Conservation (phyloP, 2,113 vertebrate species). For the Sus scrofa region T2T-Sscrofa CM000812.6:110914001-110914500, state of each 20-base stretch:
- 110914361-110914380: not conserved
- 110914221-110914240: not conserved
- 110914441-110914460: not conserved
- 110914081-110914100: not conserved
- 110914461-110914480: not conserved
- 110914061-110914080: not conserved
- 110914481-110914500: not conserved
- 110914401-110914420: not conserved
- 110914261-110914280: not conserved
- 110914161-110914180: not conserved
- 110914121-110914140: not conserved
- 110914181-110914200: not conserved
- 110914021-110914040: not conserved
- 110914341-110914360: not conserved
- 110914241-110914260: not conserved
- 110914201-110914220: not conserved
- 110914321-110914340: no score
- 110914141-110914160: not conserved
- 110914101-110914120: not conserved
- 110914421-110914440: not conserved
- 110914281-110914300: not conserved
- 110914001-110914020: conserved; percentile 48
- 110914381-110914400: not conserved
- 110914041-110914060: conserved; percentile 54
- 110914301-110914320: not conserved